Evolutionary conservation across 2,113 vertebrate species (phyloP).

Genomic region (Amazona guildingii): DNA sequence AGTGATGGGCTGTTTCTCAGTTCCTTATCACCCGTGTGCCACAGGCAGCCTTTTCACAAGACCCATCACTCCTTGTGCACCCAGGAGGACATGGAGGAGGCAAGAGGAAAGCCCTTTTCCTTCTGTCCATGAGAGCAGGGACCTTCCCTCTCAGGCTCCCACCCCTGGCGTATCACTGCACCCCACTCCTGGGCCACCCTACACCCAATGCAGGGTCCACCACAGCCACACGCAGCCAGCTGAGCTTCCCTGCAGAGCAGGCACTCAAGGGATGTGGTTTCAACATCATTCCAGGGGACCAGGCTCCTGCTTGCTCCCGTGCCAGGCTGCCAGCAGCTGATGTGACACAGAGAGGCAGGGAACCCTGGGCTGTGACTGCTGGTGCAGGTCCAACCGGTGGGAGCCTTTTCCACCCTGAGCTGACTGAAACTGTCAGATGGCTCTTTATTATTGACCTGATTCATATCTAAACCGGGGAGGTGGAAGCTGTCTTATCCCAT

Average conservation of each 20-base stretch:
- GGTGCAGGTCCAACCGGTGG: rapidly evolving
- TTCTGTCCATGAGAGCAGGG: not conserved
- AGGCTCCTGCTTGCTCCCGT: rapidly evolving
- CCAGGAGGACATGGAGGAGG: not conserved
- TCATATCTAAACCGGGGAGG: constrained; percentile 58
- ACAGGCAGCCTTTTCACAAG: not conserved
- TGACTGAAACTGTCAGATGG: constrained; percentile 36
- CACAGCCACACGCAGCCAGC: not conserved
- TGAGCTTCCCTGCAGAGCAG: not conserved
- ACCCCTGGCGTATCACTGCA: not conserved
- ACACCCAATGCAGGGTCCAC: not conserved
- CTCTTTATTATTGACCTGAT: constrained; percentile 59
- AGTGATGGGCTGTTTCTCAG: not conserved
- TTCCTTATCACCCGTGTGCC: not conserved
- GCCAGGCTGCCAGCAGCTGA: not conserved
- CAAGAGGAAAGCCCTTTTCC: not conserved
- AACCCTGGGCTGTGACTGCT: not conserved
- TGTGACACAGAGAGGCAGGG: rapidly evolving
- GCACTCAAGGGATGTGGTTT: rapidly evolving
- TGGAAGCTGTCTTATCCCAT: constrained; percentile 64
- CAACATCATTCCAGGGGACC: not conserved
- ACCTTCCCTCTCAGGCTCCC: not conserved
- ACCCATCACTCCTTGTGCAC: not conserved
- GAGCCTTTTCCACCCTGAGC: not conserved
- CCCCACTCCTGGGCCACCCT: not conserved